These are phyloP conservation scores for Pygoscelis adeliae DNA, from an alignment of 2,113 vertebrate genomes.

Conservation along the genomic window DNA sequence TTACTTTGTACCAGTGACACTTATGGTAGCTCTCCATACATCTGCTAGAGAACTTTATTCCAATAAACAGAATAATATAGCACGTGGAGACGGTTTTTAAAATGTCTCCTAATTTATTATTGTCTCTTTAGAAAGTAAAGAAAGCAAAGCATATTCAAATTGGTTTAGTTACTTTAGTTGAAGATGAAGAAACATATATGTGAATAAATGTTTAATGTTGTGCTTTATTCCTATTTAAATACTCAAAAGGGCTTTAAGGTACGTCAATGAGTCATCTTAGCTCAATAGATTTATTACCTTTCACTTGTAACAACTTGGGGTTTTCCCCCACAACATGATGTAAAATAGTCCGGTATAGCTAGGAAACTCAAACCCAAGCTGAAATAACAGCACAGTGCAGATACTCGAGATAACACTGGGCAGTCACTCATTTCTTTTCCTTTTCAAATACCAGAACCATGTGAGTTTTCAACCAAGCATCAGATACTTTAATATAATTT, in stretches of 20 bases:
- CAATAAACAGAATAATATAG: constrained; percentile 27
- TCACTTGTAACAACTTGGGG: neutral
- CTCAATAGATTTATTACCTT: neutral
- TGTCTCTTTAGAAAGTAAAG: constrained; percentile 9
- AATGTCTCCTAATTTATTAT: neutral
- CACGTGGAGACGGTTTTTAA: constrained; percentile 34
- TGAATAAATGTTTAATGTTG: constrained; percentile 17
- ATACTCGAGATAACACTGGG: accelerated
- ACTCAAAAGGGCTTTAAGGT: neutral
- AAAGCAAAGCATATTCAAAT: neutral
- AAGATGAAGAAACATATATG: neutral
- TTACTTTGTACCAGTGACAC: constrained; percentile 30
- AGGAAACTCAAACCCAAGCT: neutral
- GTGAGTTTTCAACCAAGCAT: neutral
- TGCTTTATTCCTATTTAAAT: constrained; percentile 33
- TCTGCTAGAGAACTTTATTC: constrained; percentile 32
- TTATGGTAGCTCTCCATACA: neutral
- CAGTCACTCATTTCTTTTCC: neutral
- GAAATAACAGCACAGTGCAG: neutral
- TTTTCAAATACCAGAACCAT: neutral
- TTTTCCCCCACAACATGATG: neutral
- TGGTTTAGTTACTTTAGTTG: neutral
- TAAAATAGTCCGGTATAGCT: neutral
- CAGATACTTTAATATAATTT: neutral
- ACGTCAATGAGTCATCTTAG: neutral